Evolutionary conservation across 2,797 vertebrate genomes (phyloP), one percentile per base, ranked within the genome.

Genomic region (Microctenopoma steveboyesi): DNA sequence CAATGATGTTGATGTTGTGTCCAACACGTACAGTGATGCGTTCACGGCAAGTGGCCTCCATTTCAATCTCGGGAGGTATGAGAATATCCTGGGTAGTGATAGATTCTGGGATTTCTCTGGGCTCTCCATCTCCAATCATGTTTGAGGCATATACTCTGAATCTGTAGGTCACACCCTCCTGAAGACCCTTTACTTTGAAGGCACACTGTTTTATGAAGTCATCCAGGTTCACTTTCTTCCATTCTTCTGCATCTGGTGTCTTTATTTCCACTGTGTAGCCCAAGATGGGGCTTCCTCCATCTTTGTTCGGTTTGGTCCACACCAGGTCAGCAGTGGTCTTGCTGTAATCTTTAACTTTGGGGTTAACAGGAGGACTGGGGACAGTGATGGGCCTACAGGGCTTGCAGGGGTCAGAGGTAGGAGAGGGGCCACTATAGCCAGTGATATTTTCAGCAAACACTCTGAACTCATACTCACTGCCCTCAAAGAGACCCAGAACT

Each of bases 381-480:
- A 96, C 96, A 61, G 94, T 95, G 70, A 99, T 94, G 64, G 95
- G 96, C 60, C 97, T 95, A 76, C 95, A 97, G 8, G 97, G 96
- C 92, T 96, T 98, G 89, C 95, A 95, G 85, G 93, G 94, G 81
- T 99, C 98, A 76, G 98, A 99, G 82, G 86, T 90, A 75, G 96
- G 96, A 69, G 98, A 99, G 33, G 98, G 97, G 60, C 96, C 96
- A 74, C 98, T 99, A 87, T 95, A 94, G 60, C 98, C 98, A 56
- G 96, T 96, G 62, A 95, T 95, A 74, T 99, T 99, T 93, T 99
- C 98, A 70, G 98, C 98, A 93, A 98, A 98, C 70, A 98, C 95
- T 92, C 98, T 96, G 89, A 99, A 99, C 87, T 99, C 97, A n/a
- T 99, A 99, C 8, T 95, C 95, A 46, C 94, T 99, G 77, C 97